Conservation (phyloP, 2,113 vertebrate genomes). For the Strix aluco region DNA sequence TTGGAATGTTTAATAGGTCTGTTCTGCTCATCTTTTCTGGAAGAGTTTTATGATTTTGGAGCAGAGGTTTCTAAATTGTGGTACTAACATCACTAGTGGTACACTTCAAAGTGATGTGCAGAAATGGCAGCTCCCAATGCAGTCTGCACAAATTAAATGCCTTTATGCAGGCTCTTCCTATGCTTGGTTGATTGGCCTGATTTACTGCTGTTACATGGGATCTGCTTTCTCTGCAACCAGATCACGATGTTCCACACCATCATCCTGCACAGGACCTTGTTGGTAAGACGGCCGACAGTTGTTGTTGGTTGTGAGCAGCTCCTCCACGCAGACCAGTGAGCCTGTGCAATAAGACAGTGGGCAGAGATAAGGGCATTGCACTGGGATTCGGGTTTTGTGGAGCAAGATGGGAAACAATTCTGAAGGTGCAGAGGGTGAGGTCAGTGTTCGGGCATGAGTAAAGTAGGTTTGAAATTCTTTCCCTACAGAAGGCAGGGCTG, state of each 20-base stretch:
- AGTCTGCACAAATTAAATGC: background rate
- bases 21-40: background rate
- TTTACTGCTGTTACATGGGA: background rate
- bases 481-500: background rate
- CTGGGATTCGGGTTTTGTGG: background rate
- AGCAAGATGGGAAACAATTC: rapidly evolving
- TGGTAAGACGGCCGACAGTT: rapidly evolving
- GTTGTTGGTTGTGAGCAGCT: rapidly evolving
- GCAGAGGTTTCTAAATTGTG: background rate
- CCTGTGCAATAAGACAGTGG: rapidly evolving
- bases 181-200: background rate
- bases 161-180: background rate
- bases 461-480: background rate
- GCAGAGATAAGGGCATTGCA: background rate
- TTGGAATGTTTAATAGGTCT: background rate
- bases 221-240: background rate
- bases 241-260: rapidly evolving
- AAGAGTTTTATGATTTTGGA: background rate
- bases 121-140: background rate
- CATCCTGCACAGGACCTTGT: background rate
- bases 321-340: rapidly evolving
- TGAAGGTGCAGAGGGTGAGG: background rate
- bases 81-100: background rate
- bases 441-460: rapidly evolving
- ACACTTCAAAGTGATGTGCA: background rate